Base-by-base conservation (phyloP, 2,797 vertebrate species). In the Onychomys leucogaster region DNA sequence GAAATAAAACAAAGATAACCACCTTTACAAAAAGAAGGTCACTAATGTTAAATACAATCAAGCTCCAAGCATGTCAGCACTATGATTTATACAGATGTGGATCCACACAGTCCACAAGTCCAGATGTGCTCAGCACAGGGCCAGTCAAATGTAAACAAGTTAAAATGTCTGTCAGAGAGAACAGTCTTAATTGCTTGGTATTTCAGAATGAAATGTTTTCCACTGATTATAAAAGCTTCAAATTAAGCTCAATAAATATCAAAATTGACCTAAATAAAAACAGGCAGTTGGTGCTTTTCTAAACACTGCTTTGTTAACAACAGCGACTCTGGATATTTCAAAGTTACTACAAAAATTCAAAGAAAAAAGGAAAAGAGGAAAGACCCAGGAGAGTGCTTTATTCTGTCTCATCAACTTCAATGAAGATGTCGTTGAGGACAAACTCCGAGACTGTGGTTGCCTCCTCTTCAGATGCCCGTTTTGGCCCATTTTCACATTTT, bases 391-490 rank as follows among this genome's bases (percentile, higher is more conserved):
- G 2, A 63, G 4, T 83, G 73, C 95, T 71, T 94, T 97, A 99
- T 67, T 99, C 99, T 59, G 96, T 95, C 94, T 99, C 99, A 91
- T 99, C 99, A 76, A 99, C 99, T 69, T 99, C 99, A 94, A 99
- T 99, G 91, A 99, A 99, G 96, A 99, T 99, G 97, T 99, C 99
- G 97, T 97, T 99, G 89, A 99, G 98, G 98, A 99, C 99, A 97
- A 99, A 99, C 91, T 99, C 99, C 3, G 99, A 99, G n/a, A 99
- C 98, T 63, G 91, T 98, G 55, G 98, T 98, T 76, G 99, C 98
- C 85, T 99, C 99, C 84, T 99, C 99, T 76, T 98, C 98, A 55
- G 98, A 98, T 93, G 96, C 96, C 80, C 4, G 77, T 52, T 83
- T 98, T 95, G 96, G 95, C 59, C 96, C 93, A 97, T 96, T 96